Percentiles rank a stretch among this genome's conserved stretches.
phyloP scores from a whole-genome alignment of 2,797 vertebrate genomes.

The Ibycter americanus region DNA sequence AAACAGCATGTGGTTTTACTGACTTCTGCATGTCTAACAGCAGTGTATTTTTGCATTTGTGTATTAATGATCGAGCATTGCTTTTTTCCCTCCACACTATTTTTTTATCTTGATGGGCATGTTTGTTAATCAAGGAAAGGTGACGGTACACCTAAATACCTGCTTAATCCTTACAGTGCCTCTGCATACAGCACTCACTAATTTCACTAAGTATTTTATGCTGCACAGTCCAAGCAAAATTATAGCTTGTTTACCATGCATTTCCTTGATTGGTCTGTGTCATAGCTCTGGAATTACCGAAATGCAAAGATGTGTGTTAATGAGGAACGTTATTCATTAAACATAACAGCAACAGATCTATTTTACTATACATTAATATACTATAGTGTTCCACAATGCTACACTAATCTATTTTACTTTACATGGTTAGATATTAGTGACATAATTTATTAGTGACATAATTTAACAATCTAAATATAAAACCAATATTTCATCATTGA shows the following conservation, averaged over 20 bases:
- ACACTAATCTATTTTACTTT: not conserved
- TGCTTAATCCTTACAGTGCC: not conserved
- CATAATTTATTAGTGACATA: not conserved
- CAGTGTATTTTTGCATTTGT: not conserved
- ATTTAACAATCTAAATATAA: not conserved
- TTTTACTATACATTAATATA: not conserved
- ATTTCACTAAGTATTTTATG: not conserved
- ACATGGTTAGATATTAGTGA: not conserved
- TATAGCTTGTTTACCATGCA: not conserved
- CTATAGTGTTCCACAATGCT: not conserved
- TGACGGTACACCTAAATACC: not conserved
- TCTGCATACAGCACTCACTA: not conserved
- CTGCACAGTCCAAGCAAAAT: not conserved
- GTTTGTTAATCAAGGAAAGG: not conserved
- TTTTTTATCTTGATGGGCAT: not conserved
- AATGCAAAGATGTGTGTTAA: not conserved
- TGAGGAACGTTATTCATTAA: not conserved
- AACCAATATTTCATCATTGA: not conserved
- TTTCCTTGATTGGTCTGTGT: constrained; percentile 10
- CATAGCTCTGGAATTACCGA: not conserved
- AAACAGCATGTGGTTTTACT: constrained; percentile 38
- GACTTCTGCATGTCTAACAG: constrained; percentile 38
- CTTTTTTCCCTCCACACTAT: not conserved
- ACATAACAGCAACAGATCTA: not conserved
- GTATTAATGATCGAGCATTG: not conserved